These are phyloP conservation scores for Tympanoctomys barrerae DNA, from an alignment of 2,797 vertebrate genomes.

Conservation along the genomic window DNA sequence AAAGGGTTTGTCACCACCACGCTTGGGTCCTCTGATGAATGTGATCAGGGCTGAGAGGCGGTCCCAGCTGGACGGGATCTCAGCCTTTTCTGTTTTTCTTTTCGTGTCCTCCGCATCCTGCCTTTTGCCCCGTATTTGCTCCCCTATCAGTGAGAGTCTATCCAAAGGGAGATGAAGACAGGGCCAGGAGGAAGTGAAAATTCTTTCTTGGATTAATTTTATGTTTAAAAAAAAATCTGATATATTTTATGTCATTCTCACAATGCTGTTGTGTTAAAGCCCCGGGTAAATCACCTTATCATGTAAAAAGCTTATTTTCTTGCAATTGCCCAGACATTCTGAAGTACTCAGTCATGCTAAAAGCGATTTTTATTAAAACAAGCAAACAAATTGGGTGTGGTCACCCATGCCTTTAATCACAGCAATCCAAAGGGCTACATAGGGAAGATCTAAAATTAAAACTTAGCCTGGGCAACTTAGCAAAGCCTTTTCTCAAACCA, in stretches of 20 bases:
- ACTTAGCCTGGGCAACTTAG: background rate
- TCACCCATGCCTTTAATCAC: background rate
- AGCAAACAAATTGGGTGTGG: background rate
- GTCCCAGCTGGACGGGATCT: conserved; percentile 45
- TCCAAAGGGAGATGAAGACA: conserved; percentile 32
- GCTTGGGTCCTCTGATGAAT: conserved; percentile 72
- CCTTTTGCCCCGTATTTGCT: background rate
- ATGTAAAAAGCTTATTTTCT: background rate
- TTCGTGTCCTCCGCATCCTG: conserved; percentile 35
- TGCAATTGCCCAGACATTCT: background rate
- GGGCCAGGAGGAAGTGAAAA: background rate
- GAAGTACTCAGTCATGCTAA: background rate
- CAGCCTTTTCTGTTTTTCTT: conserved; percentile 62
- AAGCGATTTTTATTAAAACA: conserved; percentile 15
- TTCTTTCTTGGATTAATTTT: background rate
- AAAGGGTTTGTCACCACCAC: conserved; percentile 75
- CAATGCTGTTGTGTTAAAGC: background rate
- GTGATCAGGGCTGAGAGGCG: conserved; percentile 12
- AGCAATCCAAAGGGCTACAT: background rate
- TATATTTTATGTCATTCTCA: background rate
- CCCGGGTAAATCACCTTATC: background rate
- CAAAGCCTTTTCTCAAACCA: background rate
- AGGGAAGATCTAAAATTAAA: background rate
- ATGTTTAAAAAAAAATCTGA: conserved; percentile 29
- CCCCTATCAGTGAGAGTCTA: background rate